Evolutionary conservation across 2,888 invertebrate genomes (phyloP), one percentile per base, ranked within the genome.

Genomic region (Drosophila affinis): DNA sequence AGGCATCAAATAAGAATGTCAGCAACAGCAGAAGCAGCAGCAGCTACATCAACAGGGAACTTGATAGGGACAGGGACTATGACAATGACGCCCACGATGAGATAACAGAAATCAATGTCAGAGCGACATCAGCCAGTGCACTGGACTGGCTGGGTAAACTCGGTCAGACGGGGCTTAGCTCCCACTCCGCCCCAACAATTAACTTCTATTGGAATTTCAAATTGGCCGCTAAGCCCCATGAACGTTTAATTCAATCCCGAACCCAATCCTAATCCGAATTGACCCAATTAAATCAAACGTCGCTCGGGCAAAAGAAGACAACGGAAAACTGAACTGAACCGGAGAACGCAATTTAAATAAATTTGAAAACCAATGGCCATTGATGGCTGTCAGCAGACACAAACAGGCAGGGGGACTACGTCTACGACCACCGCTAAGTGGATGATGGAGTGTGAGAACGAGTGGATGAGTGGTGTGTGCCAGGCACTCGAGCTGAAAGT

Each of bases 41-140:
- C 47, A 27, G 27, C 27, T 21, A 21, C 21, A 21, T 21, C 24
- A 54, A 39, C 45, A 48, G 57, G 39, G 14, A 7, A 14, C 7
- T 14, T 39, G 39, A 39, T 6, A 14, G 39, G 39, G 39, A 39
- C 6, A 32, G 32, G 32, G 10, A 32, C 32, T 9, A 32, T 32
- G 39, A 39, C 14, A 39, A 39, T 39, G 39, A n/a, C 39, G 39
- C 45, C 54, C 39, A 57, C 54, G 27, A 52, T 24, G 70, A 73
- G 76, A 82, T 83, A 79, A 75, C 63, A 76, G 75, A 87, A 85
- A 81, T 85, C 89, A 81, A 87, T 88, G 87, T 75, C 77, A 68
- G 61, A 65, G 61, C 61, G 48, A 49, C 70, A 72, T 69, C 58
- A 52, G 56, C 21, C 32, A 56, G 34, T 63, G 53, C 68, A 72